Evolutionary conservation across 2,888 invertebrate genomes (phyloP).

Genomic region (Sesia bembeciformis): DNA sequence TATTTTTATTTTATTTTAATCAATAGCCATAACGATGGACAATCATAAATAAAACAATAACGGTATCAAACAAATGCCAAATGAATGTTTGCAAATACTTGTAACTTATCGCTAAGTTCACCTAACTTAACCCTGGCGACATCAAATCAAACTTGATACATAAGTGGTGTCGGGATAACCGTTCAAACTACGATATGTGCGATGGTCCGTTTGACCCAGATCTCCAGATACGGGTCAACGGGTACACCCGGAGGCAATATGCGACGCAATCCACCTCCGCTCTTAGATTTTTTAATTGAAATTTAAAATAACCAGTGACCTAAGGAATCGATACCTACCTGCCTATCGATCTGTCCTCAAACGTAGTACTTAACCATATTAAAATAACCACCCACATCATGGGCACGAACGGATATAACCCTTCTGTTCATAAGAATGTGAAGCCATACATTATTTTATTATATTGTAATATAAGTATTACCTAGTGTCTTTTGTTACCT

Average conservation of each 20-base stretch:
- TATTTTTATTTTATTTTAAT: no score
- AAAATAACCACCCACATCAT: no score
- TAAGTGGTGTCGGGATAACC: background rate
- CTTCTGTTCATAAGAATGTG: no score
- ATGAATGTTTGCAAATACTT: background rate
- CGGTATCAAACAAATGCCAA: background rate
- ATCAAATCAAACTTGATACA: background rate
- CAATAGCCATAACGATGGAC: no score
- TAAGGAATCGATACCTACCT: no score
- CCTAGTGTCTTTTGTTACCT: no score
- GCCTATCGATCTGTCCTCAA: no score
- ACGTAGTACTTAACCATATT: no score
- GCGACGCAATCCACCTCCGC: background rate
- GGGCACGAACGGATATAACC: no score
- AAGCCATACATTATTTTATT: no score
- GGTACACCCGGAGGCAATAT: conserved; percentile 10
- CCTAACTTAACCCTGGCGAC: background rate
- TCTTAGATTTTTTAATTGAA: background rate
- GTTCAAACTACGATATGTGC: conserved; percentile 21
- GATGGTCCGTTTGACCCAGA: conserved; percentile 59
- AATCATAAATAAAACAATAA: background rate
- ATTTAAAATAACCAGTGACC: no score
- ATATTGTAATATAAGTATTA: no score
- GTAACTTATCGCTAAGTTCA: background rate
- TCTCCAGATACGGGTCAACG: conserved; percentile 53